Conservation (phyloP, 2,888 invertebrate genomes). For the Nymphalis urticae region DNA sequence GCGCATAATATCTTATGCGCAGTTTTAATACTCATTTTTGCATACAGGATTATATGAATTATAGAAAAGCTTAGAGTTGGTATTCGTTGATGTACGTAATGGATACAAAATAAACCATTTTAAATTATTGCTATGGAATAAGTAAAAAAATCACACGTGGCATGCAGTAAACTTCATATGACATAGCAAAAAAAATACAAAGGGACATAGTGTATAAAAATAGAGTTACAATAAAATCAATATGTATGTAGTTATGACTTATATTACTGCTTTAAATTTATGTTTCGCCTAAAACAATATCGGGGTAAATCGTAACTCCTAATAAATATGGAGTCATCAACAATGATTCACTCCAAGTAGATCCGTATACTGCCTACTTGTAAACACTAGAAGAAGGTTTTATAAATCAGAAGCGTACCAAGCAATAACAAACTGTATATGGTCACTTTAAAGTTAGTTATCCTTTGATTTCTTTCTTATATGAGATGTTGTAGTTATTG, state of each 20-base stretch:
- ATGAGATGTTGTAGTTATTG: slow-evolving; percentile 35
- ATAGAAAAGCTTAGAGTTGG: too few relatives aligned
- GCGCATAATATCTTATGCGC: too few relatives aligned
- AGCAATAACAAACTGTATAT: slow-evolving; percentile 8
- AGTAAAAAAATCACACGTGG: too few relatives aligned
- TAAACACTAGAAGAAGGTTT: slow-evolving; percentile 13
- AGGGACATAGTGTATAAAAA: not conserved
- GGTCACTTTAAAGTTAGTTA: slow-evolving; percentile 7
- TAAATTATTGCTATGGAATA: too few relatives aligned
- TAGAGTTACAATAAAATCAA: not conserved
- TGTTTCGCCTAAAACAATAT: slow-evolving; percentile 36
- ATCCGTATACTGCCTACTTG: slow-evolving; percentile 33
- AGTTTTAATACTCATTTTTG: too few relatives aligned
- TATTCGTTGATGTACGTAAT: too few relatives aligned
- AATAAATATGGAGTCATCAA: slow-evolving; percentile 49
- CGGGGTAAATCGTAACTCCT: slow-evolving; percentile 40
- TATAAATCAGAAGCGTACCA: slow-evolving; percentile 6
- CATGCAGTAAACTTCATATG: not conserved
- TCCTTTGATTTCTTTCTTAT: slow-evolving; percentile 8
- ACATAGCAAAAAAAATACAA: too few relatives aligned
- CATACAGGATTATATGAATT: too few relatives aligned
- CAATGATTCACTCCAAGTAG: slow-evolving; percentile 44
- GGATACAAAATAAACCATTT: too few relatives aligned
- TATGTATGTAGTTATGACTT: slow-evolving; percentile 11
- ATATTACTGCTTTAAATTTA: slow-evolving; percentile 22